Evolutionary conservation across 2,888 invertebrate species (phyloP), one percentile per base, ranked within the genome.

Genomic region (Tuta absoluta): DNA sequence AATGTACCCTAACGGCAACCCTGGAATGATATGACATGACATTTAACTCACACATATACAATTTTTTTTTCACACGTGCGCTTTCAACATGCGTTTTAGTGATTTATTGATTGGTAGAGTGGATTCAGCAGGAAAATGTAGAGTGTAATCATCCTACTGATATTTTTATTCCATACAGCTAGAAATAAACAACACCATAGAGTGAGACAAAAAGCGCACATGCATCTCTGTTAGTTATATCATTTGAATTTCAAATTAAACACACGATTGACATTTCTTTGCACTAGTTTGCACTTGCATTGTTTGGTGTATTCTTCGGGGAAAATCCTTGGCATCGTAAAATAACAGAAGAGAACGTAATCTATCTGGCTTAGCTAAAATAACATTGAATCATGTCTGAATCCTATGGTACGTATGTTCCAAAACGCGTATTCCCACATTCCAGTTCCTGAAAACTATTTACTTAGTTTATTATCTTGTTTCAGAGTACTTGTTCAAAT

Each of bases 401-500:
- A 37, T 41, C 62, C 2, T 62, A 62, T 19, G 62, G 62, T 62
- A 33, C 1, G 62, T 60, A 49, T 61, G 28, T 21, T 19, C 5
- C 12, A 53, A 53, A 53, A 14, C 23, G 0, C 12, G 23, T 23
- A 12, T 10, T 33, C 23, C 2, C 5, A 53, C 2, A 11, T 37
- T 33, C 38, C n/a, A 7, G 21, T 62, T 24, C 17, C 14, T 61
- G 24, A 23, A 61, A n/a, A 7, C 24, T 48, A 23, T 21, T 21
- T 12, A 41, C 14, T 17, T n/a, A 41, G 8, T 38, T 48, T 48
- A 49, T 12, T 23, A 21, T 63, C 14, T 23, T 41, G 53, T 92
- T 93, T 64, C 89, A 95, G 96, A 96, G 93, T 96, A 95, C 80
- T 91, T 96, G 69, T 96, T 96, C 86, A 96, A 96, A 92, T 96